A percentile compares a stretch with the other conserved stretches of the same genome.
phyloP scores from a whole-genome alignment of 2,797 vertebrate genomes.

The Denticeps clupeoides region DNA sequence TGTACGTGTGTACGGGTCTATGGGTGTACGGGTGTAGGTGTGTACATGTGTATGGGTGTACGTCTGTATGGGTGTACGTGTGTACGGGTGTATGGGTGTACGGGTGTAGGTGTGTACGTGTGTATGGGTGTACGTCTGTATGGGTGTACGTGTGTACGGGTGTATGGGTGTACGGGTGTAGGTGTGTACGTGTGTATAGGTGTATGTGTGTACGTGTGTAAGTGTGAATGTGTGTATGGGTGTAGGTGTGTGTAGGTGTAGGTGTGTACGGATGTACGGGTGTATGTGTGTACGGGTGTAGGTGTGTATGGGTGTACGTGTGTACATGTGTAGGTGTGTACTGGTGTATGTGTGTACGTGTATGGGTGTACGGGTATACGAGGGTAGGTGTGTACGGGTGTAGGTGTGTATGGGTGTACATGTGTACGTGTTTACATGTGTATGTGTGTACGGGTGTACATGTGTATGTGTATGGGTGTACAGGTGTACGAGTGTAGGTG shows the following conservation, averaged over 20 bases:
- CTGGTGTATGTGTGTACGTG: not conserved
- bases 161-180: slow-evolving; percentile 1
- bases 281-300: not conserved
- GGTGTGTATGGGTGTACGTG: not conserved
- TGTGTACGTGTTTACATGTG: not conserved
- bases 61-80: not conserved
- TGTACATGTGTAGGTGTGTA: not conserved
- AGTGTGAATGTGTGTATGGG: too few relatives aligned
- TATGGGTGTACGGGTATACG: not conserved
- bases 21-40: not conserved
- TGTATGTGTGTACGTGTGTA: slow-evolving; percentile 22
- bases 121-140: not conserved
- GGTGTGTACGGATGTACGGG: too few relatives aligned
- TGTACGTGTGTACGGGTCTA: not conserved
- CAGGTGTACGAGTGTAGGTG: not conserved
- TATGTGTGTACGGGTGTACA: slow-evolving; percentile 10
- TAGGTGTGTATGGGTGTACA: slow-evolving; percentile 1
- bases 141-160: not conserved
- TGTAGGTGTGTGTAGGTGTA: not conserved
- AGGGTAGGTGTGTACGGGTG: not conserved
- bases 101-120: slow-evolving; percentile 6
- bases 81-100: not conserved
- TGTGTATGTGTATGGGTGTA: slow-evolving; percentile 8
- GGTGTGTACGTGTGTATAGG: slow-evolving; percentile 22
- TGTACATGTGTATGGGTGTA: not conserved